Conservation (phyloP, 2,113 vertebrate species). For the Plestiodon gilberti region DNA sequence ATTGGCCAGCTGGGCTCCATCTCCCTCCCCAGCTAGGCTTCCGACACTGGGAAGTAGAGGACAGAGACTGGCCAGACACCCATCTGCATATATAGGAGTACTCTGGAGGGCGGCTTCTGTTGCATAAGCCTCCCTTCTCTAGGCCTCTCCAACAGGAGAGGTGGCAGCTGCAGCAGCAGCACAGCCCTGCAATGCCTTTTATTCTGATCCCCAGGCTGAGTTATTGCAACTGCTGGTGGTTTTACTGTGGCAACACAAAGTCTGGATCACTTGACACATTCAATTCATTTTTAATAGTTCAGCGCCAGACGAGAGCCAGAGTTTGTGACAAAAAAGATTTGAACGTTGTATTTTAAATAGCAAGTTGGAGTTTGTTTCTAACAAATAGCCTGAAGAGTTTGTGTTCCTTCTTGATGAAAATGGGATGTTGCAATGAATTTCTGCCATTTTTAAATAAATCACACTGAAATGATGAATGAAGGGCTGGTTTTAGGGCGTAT, state of each 20-base stretch:
- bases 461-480: not conserved
- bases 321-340: not conserved
- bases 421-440: not conserved
- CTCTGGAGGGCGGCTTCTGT: not conserved
- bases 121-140: not conserved
- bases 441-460: not conserved
- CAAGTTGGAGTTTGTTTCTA: not conserved
- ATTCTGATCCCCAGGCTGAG: not conserved
- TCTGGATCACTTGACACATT: not conserved
- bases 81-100: not conserved
- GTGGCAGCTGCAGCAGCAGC: too few species aligned
- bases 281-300: not conserved
- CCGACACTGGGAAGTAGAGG: not conserved
- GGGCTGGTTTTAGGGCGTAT: not conserved
- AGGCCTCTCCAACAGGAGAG: not conserved
- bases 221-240: not conserved
- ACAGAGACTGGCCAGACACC: not conserved
- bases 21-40: constrained; percentile 58
- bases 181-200: not conserved
- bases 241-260: not conserved
- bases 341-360: not conserved
- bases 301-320: not conserved
- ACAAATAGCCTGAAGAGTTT: not conserved
- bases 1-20: constrained; percentile 57
- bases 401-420: not conserved